Conservation (phyloP, 2,113 vertebrate genomes). For the Sebastes schlegelii region DNA sequence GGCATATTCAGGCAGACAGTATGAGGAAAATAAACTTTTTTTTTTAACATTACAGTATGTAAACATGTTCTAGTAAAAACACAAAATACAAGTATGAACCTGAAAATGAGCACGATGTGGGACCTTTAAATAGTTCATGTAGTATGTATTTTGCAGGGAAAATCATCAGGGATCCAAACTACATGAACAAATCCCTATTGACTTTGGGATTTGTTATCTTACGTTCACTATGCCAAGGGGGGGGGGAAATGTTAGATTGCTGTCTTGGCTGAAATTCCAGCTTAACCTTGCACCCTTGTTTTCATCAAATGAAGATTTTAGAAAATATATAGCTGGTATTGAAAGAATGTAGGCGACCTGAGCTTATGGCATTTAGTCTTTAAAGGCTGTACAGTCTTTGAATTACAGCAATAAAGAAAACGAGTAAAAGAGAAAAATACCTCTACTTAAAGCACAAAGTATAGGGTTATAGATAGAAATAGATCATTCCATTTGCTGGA, state of each 20-base stretch:
- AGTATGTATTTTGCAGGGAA: too few species aligned
- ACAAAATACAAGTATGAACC: too few species aligned
- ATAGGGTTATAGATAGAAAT: conserved; percentile 18
- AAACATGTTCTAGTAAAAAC: too few species aligned
- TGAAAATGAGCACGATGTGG: too few species aligned
- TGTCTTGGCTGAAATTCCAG: conserved; percentile 3
- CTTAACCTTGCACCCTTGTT: conserved; percentile 23
- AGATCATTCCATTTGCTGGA: conserved; percentile 32
- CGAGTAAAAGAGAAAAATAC: conserved; percentile 1
- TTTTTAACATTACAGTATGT: too few species aligned
- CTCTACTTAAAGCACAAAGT: conserved; percentile 10
- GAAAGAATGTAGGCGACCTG: conserved; percentile 11
- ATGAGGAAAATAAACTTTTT: too few species aligned
- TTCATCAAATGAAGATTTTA: conserved; percentile 18
- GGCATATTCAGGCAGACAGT: too few species aligned
- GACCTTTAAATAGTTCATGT: too few species aligned
- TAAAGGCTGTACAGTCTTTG: conserved; percentile 21
- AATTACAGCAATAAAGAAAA: conserved; percentile 15
- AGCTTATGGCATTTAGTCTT: conserved; percentile 38
- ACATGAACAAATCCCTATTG: neutral
- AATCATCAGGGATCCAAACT: neutral
- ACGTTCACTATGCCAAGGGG: neutral
- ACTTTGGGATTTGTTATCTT: neutral
- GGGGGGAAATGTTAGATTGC: neutral
- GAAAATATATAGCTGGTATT: conserved; percentile 25